Conservation (phyloP, 2,888 invertebrate species). For the Artemia sinica region DNA sequence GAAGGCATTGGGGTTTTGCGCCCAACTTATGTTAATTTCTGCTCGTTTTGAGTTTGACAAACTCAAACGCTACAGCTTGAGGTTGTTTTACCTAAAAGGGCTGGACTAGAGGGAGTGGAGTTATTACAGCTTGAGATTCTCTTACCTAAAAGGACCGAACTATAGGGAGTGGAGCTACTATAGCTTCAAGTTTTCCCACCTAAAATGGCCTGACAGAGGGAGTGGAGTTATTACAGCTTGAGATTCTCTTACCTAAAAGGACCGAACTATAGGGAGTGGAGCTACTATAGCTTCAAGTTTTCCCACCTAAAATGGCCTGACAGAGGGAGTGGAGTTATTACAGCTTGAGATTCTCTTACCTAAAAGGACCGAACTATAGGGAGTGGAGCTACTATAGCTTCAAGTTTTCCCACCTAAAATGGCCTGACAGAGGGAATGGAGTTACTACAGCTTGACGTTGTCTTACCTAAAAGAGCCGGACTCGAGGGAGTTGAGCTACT, state of each 20-base stretch:
- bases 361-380: conserved; percentile 69
- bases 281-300: conserved; percentile 87
- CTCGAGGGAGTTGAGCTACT: conserved; percentile 91
- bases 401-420: conserved; percentile 61
- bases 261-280: conserved; percentile 91
- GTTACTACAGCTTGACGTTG: conserved; percentile 28
- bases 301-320: conserved; percentile 49
- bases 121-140: conserved; percentile 62
- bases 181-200: conserved; percentile 66
- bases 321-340: conserved; percentile 88
- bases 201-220: too few relatives aligned
- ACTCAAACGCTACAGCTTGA: too few relatives aligned
- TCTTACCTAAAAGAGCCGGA: conserved; percentile 45
- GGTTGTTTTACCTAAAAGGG: conserved; percentile 34
- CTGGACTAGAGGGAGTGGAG: conserved; percentile 87
- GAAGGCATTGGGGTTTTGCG: too few relatives aligned
- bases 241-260: conserved; percentile 31
- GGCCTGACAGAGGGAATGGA: conserved; percentile 37
- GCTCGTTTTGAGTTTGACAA: too few relatives aligned
- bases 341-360: conserved; percentile 66
- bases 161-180: conserved; percentile 88
- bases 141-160: conserved; percentile 49
- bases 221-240: neutral
- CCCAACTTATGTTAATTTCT: too few relatives aligned
- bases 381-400: conserved; percentile 88